These are phyloP conservation scores for Scaptomyza graminum DNA, from an alignment of 1,140 invertebrate genomes.

Conservation along the genomic window DNA sequence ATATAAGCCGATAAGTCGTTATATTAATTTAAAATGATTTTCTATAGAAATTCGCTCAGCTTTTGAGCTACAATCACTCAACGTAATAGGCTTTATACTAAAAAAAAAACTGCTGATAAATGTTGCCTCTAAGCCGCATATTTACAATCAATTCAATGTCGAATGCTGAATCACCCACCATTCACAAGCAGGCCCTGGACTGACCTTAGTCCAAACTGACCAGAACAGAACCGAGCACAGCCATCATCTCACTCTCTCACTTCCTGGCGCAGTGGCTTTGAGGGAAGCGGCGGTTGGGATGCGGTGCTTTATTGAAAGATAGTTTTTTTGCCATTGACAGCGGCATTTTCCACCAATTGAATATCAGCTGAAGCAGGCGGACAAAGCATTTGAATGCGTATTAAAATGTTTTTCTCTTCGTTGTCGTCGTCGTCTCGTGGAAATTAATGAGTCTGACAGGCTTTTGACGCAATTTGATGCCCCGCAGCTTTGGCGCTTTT, in stretches of 20 bases:
- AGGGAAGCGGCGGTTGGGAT: constrained; percentile 9
- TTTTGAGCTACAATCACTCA: constrained; percentile 14
- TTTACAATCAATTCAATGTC: constrained; percentile 60
- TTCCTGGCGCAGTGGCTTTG: constrained; percentile 43
- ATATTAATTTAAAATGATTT: constrained; percentile 5
- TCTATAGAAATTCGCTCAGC: constrained; percentile 7
- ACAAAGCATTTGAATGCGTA: constrained; percentile 68
- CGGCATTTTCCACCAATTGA: constrained; percentile 73
- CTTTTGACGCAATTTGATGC: constrained; percentile 75
- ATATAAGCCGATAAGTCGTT: constrained; percentile 1
- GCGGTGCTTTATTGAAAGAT: constrained; percentile 62
- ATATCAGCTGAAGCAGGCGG: constrained; percentile 54
- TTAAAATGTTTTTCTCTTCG: constrained; percentile 34
- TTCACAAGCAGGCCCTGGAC: not conserved
- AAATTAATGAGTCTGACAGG: constrained; percentile 76
- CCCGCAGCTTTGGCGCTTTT: constrained; percentile 61
- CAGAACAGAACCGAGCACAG: not conserved
- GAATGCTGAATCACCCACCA: constrained; percentile 62
- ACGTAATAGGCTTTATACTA: not conserved
- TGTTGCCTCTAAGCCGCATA: constrained; percentile 36
- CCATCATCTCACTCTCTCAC: constrained; percentile 20
- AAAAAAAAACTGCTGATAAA: constrained; percentile 59
- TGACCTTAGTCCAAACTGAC: constrained; percentile 3
- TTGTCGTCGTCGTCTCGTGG: constrained; percentile 14
- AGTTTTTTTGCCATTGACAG: constrained; percentile 57